These are phyloP conservation scores for Paedocypris sp. DNA, from an alignment of 2,113 vertebrate genomes.

Conservation along the genomic window DNA sequence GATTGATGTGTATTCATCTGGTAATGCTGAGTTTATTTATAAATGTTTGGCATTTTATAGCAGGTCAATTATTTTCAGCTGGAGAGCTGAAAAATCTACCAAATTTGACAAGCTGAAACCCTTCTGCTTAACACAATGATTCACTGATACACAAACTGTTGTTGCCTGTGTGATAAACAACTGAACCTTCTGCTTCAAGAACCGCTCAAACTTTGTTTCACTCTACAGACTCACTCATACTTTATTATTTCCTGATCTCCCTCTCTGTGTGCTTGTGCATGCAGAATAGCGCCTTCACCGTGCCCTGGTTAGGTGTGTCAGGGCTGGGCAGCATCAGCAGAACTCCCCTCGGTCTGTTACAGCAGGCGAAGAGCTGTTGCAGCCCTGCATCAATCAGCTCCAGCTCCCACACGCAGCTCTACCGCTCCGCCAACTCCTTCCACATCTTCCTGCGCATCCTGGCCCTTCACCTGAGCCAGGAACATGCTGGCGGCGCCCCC, in stretches of 20 bases:
- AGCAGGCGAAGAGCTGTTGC: conserved; percentile 76
- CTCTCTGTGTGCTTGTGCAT: background rate
- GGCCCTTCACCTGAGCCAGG: conserved; percentile 73
- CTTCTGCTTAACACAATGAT: too few species aligned
- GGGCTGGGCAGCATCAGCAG: conserved; percentile 66
- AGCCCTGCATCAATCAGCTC: conserved; percentile 45
- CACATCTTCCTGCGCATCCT: conserved; percentile 86
- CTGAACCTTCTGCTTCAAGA: too few species aligned
- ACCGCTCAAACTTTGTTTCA: background rate
- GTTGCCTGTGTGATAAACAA: too few species aligned
- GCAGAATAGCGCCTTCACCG: conserved; percentile 75
- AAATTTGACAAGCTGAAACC: too few species aligned
- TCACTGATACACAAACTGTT: too few species aligned
- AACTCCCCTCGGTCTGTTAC: conserved; percentile 75
- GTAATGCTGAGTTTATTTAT: too few species aligned
- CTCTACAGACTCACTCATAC: background rate
- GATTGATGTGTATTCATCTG: too few species aligned
- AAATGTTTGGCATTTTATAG: too few species aligned
- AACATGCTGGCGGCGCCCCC: conserved; percentile 62
- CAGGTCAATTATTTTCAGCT: too few species aligned
- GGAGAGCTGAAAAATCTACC: too few species aligned
- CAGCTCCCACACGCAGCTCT: conserved; percentile 61
- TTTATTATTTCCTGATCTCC: background rate
- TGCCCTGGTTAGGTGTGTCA: conserved; percentile 86
- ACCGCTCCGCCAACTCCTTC: conserved; percentile 79